A percentile compares a stretch with the other conserved stretches of the same genome.
phyloP scores from a whole-genome alignment of 2,888 invertebrate genomes.

The Plebejus argus region DNA sequence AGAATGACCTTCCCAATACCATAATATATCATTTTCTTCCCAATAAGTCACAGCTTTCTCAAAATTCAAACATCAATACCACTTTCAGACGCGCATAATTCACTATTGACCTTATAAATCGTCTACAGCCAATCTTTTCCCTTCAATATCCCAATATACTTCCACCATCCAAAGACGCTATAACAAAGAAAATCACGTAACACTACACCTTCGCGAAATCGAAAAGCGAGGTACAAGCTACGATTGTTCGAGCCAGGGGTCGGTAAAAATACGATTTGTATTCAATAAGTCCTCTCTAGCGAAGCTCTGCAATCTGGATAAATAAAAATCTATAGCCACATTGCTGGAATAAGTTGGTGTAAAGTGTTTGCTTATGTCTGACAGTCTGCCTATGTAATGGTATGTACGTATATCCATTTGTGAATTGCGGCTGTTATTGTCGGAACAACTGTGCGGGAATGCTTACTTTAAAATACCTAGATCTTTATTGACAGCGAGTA shows the following conservation, averaged over 20 bases:
- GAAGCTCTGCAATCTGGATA: slow-evolving; percentile 21
- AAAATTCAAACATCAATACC: too few relatives aligned
- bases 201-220: slow-evolving; percentile 37
- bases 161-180: slow-evolving; percentile 23
- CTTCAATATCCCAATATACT: slow-evolving; percentile 6
- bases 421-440: too few relatives aligned
- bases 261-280: slow-evolving; percentile 75
- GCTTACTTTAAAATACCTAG: too few relatives aligned
- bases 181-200: slow-evolving; percentile 42
- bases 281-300: slow-evolving; percentile 59
- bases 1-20: too few relatives aligned
- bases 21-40: too few relatives aligned
- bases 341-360: neutral
- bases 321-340: slow-evolving; percentile 21
- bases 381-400: too few relatives aligned
- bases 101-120: neutral
- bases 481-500: too few relatives aligned
- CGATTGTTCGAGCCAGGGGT: slow-evolving; percentile 46
- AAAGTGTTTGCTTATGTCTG: neutral
- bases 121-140: neutral
- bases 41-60: too few relatives aligned
- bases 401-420: too few relatives aligned
- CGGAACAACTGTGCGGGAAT: too few relatives aligned
- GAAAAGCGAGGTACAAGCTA: slow-evolving; percentile 35
- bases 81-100: too few relatives aligned